Conservation (phyloP, 2,888 invertebrate species). For the Papilio elwesi region DNA sequence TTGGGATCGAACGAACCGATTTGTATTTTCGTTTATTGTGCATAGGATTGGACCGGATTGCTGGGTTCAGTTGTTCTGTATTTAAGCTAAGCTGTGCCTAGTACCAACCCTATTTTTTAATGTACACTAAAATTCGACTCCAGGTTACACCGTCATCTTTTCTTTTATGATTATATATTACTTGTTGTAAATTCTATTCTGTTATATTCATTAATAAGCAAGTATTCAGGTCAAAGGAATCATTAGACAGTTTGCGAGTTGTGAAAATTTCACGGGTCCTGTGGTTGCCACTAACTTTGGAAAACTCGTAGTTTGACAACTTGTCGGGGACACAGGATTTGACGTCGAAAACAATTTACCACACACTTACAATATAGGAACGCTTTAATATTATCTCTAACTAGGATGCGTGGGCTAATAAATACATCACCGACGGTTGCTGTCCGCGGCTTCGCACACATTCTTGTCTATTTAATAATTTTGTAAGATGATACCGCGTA, state of each 20-base stretch:
- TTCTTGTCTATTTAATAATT: too few relatives aligned
- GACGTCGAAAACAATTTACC: conserved; percentile 33
- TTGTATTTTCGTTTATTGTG: too few relatives aligned
- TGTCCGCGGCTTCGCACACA: too few relatives aligned
- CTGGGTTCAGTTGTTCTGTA: too few relatives aligned
- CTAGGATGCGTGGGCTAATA: background rate
- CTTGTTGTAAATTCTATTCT: background rate
- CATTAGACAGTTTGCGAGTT: conserved; percentile 44
- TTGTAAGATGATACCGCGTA: too few relatives aligned
- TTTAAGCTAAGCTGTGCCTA: too few relatives aligned
- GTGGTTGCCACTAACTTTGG: conserved; percentile 43
- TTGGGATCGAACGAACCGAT: too few relatives aligned
- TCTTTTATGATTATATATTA: too few relatives aligned
- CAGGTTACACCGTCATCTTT: too few relatives aligned
- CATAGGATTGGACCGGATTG: too few relatives aligned
- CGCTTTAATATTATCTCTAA: conserved; percentile 20
- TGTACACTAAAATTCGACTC: too few relatives aligned
- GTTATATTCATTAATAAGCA: conserved; percentile 8
- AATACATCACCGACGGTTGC: background rate
- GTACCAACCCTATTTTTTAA: too few relatives aligned
- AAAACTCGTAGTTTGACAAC: conserved; percentile 35
- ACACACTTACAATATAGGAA: conserved; percentile 20
- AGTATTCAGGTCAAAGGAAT: conserved; percentile 25
- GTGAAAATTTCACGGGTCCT: conserved; percentile 47
- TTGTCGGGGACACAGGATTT: conserved; percentile 20